Percentiles rank a stretch among this genome's conserved stretches.
These are phyloP conservation scores for Lepilemur ruficaudatus DNA, from an alignment of 2,797 vertebrate genomes.

Conservation along the genomic window DNA sequence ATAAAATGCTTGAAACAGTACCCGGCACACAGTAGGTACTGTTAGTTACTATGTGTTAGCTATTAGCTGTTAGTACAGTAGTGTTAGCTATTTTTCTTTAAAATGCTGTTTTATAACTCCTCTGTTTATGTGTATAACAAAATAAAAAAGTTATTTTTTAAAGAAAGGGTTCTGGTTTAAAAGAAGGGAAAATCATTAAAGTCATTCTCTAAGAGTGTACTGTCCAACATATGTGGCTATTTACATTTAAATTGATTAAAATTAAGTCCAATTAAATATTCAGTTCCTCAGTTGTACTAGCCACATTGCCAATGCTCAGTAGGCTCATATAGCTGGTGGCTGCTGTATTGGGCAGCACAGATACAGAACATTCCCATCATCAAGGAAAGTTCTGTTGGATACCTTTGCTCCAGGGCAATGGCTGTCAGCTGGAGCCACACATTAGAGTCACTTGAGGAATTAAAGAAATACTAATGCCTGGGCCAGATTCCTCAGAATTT, in stretches of 20 bases:
- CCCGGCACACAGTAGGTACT: neutral
- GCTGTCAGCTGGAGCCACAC: neutral
- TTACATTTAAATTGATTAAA: neutral
- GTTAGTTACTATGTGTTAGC: neutral
- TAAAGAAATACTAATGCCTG: neutral
- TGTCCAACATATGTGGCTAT: neutral
- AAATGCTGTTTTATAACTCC: neutral
- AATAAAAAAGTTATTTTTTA: neutral
- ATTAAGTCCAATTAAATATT: neutral
- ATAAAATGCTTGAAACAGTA: neutral
- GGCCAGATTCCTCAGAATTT: neutral
- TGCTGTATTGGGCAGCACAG: neutral
- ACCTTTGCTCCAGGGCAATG: neutral
- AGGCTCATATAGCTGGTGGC: neutral
- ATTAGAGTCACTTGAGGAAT: neutral
- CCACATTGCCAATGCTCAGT: neutral
- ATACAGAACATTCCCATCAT: neutral
- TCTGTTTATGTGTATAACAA: neutral
- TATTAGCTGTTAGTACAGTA: neutral
- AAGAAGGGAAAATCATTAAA: neutral
- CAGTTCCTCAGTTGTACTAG: neutral
- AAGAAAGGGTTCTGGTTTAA: neutral
- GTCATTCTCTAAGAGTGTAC: neutral
- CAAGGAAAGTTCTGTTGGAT: neutral
- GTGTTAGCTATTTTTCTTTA: neutral